Base-by-base conservation (phyloP, 1,140 invertebrate genomes). In the Tachypleus tridentatus region DNA sequence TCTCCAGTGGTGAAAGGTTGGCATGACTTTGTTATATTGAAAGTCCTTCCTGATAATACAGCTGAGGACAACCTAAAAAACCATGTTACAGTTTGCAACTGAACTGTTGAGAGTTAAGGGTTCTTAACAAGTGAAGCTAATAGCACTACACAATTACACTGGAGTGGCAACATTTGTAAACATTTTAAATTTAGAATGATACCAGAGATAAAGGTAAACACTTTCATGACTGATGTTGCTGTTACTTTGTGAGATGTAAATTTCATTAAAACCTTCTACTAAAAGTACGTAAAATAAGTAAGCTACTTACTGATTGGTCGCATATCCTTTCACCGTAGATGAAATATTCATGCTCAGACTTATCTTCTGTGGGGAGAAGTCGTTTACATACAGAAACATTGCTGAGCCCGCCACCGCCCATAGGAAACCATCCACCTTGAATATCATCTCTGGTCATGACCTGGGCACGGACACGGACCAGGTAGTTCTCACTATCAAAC, bases 401-500 rank as follows among this genome's bases (percentile, higher is more conserved):
- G 73, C 91, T 93, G 56, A 97, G 84, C 64, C 93, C 93, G 72
- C 93, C 93, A 70, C 91, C 91, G 68, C 88, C 90, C 76, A 95
- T 82, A 71, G 93, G 92, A 4, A 70, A 86, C 94, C 94, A 97
- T 69, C 93, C 92, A 68, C 92, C 93, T 62, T 89, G 91, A 77
- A 89, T 93, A 78, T 97, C 94, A 85, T 97, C 93, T 72, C 93
- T 84, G 75, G 89, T 93, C 94, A 97, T 97, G 81, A 97, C 93
- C 84, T 97, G 93, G 80, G 93, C 94, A 75, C 91, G 88, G 74
- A 97, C 93, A 79, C 88, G 69, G 59, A 70, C 66, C 67, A 70
- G 67, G 57, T 60, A 70, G 62, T 69, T 70, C 53, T 59, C 66
- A 67, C 66, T 67, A 50, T 8, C 61, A 64, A 65, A 72, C 71